Evolutionary conservation across 2,888 invertebrate species (phyloP).

Genomic region (Eurois occulta): DNA sequence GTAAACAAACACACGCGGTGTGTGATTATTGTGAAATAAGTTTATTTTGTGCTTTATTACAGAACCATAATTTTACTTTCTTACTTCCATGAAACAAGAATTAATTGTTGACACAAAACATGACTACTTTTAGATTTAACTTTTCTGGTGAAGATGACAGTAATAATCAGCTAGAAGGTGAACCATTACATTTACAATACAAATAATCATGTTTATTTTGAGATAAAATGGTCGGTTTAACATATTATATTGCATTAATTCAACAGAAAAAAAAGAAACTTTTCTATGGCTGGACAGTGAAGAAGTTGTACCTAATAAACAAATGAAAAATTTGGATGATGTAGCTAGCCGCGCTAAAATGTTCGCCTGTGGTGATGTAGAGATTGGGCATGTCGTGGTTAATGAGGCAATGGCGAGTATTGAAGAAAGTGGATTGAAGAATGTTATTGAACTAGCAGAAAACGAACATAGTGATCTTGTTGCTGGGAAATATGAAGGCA

Average conservation of each 20-base stretch:
- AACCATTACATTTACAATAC: not conserved
- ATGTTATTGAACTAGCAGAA: constrained; percentile 89
- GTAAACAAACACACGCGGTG: constrained; percentile 30
- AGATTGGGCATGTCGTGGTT: constrained; percentile 87
- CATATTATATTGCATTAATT: not conserved
- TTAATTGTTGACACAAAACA: constrained; percentile 20
- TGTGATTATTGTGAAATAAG: not conserved
- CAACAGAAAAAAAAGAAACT: constrained; percentile 60
- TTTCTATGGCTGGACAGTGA: constrained; percentile 80
- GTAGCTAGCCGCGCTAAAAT: constrained; percentile 82
- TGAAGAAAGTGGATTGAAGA: constrained; percentile 76
- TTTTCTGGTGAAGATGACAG: constrained; percentile 73
- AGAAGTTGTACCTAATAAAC: constrained; percentile 77
- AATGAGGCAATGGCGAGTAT: constrained; percentile 80
- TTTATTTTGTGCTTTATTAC: not conserved
- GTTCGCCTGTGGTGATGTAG: constrained; percentile 83
- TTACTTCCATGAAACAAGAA: not conserved
- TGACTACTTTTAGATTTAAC: constrained; percentile 80
- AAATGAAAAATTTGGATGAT: constrained; percentile 77
- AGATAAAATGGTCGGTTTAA: not conserved
- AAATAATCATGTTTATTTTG: too few relatives aligned
- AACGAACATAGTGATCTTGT: constrained; percentile 93
- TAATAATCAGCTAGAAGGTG: constrained; percentile 61
- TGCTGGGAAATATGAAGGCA: constrained; percentile 95
- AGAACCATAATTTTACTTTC: not conserved